These are phyloP conservation scores for Zenarchopterus dispar DNA, from an alignment of 2,797 vertebrate genomes.

Conservation along the genomic window DNA sequence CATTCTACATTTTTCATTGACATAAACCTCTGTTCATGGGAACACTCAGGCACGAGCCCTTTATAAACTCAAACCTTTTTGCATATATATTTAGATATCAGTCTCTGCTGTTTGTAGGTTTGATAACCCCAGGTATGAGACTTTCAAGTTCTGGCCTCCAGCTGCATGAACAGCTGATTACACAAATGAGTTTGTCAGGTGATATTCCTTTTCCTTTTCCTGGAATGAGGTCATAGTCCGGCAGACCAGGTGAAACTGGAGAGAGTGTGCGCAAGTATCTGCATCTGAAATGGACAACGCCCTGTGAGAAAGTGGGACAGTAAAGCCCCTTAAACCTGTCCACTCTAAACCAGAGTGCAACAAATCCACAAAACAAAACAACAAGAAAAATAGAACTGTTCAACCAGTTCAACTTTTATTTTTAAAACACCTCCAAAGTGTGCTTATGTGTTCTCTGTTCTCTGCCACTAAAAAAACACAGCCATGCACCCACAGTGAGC, in stretches of 20 bases:
- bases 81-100: conserved; percentile 11
- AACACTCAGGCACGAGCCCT: neutral
- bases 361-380: neutral
- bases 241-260: conserved; percentile 54
- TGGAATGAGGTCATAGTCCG: conserved; percentile 80
- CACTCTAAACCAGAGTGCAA: conserved; percentile 20
- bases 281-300: conserved; percentile 49
- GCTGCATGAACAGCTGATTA: conserved; percentile 78
- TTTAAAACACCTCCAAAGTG: conserved; percentile 23
- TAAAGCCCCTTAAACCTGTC: conserved; percentile 36
- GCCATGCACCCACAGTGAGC: neutral
- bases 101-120: conserved; percentile 23
- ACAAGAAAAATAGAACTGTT: neutral
- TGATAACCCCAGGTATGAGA: conserved; percentile 50
- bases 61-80: conserved; percentile 17
- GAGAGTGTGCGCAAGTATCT: conserved; percentile 8
- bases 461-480: neutral
- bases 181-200: conserved; percentile 77
- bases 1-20: conserved; percentile 10
- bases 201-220: conserved; percentile 73
- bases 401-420: conserved; percentile 2
- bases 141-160: conserved; percentile 39
- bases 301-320: conserved; percentile 43
- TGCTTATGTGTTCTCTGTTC: conserved; percentile 1
- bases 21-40: neutral